Percentiles rank a stretch among this genome's conserved stretches.
Conservation (phyloP, 2,888 invertebrate species). For the Oscheius sp. region DNA sequence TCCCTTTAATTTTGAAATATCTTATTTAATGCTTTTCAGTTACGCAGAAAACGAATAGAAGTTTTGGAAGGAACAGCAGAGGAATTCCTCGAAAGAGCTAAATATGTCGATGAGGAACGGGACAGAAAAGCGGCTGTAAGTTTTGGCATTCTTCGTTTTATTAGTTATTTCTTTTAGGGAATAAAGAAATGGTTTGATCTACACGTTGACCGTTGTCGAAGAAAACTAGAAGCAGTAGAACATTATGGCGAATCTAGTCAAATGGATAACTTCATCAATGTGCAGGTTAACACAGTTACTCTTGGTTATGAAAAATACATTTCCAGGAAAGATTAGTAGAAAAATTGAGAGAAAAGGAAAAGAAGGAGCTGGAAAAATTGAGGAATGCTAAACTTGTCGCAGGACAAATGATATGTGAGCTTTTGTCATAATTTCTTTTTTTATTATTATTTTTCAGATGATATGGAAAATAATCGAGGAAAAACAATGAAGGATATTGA, state of each 20-base stretch:
- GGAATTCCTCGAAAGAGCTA: not conserved
- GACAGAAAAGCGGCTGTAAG: not conserved
- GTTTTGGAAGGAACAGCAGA: conserved; percentile 1
- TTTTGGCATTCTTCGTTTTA: not conserved
- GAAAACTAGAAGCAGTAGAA: not conserved
- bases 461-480: not conserved
- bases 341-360: not conserved
- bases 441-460: not conserved
- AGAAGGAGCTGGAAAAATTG: not conserved
- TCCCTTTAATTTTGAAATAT: too few relatives aligned
- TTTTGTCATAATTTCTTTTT: not conserved
- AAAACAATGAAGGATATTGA: not conserved
- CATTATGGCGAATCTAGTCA: not conserved
- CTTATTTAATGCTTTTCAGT: not conserved
- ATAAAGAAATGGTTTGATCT: not conserved
- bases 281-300: not conserved
- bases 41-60: not conserved
- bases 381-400: not conserved
- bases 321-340: not conserved
- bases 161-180: not conserved
- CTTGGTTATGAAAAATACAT: not conserved
- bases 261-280: not conserved
- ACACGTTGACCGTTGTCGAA: not conserved
- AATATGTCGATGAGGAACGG: not conserved
- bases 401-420: not conserved